Conservation (phyloP, 30 jellyfish, hydroid and myxozoan genomes). For the Catostylus mosaicus region DNA sequence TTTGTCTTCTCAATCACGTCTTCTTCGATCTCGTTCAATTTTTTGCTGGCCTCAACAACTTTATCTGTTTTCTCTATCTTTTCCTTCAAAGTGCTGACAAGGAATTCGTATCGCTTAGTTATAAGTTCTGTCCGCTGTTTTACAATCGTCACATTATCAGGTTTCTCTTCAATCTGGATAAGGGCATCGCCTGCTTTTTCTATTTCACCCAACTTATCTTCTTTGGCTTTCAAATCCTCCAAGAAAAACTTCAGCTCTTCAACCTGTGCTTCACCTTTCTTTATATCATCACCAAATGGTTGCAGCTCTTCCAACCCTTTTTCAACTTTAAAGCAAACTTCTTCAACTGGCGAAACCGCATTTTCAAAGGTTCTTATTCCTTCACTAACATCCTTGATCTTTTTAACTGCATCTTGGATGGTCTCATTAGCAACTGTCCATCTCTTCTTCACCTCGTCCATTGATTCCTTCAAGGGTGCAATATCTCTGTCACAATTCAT, state of each 20-base stretch:
- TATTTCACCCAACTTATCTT: constrained; percentile 64
- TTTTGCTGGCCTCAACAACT: constrained; percentile 53
- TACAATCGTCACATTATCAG: constrained; percentile 84
- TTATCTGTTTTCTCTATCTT: constrained; percentile 71
- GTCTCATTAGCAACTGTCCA: constrained; percentile 41
- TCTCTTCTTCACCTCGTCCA: constrained; percentile 62
- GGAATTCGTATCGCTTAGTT: constrained; percentile 52
- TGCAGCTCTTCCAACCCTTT: constrained; percentile 39
- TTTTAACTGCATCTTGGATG: constrained; percentile 48
- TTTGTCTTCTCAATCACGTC: constrained; percentile 73
- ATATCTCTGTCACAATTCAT: constrained; percentile 82
- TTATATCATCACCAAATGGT: constrained; percentile 79
- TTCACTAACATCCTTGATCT: constrained; percentile 70
- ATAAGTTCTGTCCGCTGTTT: constrained; percentile 75
- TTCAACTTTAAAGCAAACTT: constrained; percentile 63
- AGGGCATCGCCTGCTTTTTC: constrained; percentile 76
- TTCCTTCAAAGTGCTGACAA: constrained; percentile 55
- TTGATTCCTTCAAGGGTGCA: constrained; percentile 76
- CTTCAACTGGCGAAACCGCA: constrained; percentile 74
- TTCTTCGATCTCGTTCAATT: constrained; percentile 47
- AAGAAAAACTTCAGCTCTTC: constrained; percentile 65
- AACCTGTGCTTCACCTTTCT: constrained; percentile 68
- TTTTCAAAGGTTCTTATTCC: constrained; percentile 52
- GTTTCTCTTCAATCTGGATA: constrained; percentile 78
- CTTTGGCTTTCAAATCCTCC: constrained; percentile 62